Evolutionary conservation across 2,888 invertebrate genomes (phyloP).

Genomic region (Hydroisotoma schaefferi): DNA sequence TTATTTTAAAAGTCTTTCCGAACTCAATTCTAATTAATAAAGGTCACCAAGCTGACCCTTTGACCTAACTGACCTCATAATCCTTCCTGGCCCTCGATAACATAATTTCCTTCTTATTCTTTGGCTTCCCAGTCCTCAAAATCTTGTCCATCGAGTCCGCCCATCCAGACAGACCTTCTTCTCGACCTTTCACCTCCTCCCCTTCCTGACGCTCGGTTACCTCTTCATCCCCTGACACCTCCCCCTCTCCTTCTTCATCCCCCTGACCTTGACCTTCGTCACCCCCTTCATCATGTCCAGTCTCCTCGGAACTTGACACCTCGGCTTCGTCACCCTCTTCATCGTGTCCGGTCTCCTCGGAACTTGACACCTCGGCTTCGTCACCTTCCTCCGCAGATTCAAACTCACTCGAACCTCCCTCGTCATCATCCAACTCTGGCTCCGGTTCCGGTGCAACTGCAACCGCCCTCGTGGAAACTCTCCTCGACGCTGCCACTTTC

Average conservation of each 20-base stretch:
- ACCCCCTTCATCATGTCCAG: constrained; percentile 2
- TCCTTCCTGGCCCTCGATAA: constrained; percentile 51
- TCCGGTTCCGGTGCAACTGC: neutral
- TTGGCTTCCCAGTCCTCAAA: constrained; percentile 47
- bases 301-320: neutral
- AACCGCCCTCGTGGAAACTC: neutral
- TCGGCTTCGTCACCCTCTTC: neutral
- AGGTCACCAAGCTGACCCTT: neutral
- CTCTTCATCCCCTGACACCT: neutral
- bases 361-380: neutral
- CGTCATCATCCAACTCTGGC: neutral
- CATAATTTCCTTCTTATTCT: constrained; percentile 49
- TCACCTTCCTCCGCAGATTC: neutral
- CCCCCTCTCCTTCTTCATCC: constrained; percentile 7
- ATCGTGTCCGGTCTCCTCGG: neutral
- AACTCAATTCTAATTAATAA: neutral
- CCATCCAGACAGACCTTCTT: constrained; percentile 48
- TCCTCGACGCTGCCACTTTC: neutral
- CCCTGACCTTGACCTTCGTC: constrained; percentile 11
- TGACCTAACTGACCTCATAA: constrained; percentile 39
- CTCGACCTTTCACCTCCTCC: neutral
- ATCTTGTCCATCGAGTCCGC: constrained; percentile 51
- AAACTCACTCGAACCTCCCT: neutral
- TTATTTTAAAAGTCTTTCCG: neutral
- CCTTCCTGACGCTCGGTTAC: neutral